phyloP scores from a whole-genome alignment of 2,113 vertebrate species.

The Pedetes capensis region DNA sequence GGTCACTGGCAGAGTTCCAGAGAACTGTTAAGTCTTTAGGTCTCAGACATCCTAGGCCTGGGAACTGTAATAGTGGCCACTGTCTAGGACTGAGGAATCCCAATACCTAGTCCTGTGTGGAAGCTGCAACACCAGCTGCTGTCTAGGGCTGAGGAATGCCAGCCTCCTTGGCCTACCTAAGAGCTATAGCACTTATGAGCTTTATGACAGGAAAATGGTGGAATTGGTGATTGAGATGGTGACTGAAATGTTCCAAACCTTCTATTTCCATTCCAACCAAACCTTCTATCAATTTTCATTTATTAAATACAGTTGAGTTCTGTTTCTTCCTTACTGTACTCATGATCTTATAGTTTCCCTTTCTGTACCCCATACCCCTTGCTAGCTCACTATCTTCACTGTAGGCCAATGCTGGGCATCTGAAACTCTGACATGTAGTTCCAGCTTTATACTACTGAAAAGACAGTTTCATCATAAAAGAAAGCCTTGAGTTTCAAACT shows the following conservation, averaged over 20 bases:
- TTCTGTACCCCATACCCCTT: background rate
- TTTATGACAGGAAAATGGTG: background rate
- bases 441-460: background rate
- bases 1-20: too few species aligned
- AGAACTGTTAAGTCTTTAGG: too few species aligned
- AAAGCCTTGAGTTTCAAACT: background rate
- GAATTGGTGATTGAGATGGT: background rate
- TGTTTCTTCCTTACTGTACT: background rate
- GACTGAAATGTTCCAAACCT: slow-evolving; percentile 1
- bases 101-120: too few species aligned
- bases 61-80: too few species aligned
- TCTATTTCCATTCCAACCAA: background rate
- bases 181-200: too few species aligned
- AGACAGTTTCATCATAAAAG: background rate
- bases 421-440: background rate
- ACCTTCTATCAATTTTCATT: background rate
- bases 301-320: background rate
- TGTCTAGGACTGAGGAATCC: too few species aligned
- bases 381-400: background rate
- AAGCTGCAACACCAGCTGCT: too few species aligned
- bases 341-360: background rate
- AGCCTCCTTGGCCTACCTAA: too few species aligned
- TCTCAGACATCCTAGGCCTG: too few species aligned
- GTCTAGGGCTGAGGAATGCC: too few species aligned
- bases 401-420: background rate